Evolutionary conservation across 2,113 vertebrate genomes (phyloP).

Genomic region (Raja brachyura): DNA sequence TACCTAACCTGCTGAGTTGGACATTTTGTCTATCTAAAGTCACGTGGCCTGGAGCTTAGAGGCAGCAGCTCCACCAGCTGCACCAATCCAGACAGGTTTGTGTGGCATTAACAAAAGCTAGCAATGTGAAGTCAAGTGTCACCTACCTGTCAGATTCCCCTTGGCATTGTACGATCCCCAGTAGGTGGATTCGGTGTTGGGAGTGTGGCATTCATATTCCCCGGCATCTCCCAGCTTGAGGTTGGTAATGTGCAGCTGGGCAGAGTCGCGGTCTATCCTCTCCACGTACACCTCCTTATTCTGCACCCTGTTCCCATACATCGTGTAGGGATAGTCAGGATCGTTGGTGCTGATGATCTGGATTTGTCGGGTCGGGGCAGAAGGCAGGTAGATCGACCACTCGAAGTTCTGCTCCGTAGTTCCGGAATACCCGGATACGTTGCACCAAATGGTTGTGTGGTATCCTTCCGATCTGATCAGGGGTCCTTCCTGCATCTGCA

Average conservation of each 20-base stretch:
- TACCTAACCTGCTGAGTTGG: too few relatives aligned
- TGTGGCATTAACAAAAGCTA: not conserved
- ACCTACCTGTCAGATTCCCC: constrained; percentile 81
- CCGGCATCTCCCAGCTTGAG: constrained; percentile 74
- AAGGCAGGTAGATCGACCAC: constrained; percentile 85
- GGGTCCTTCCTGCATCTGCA: constrained; percentile 75
- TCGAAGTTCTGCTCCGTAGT: constrained; percentile 76
- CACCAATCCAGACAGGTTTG: too few relatives aligned
- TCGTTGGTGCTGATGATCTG: constrained; percentile 86
- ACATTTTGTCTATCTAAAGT: too few relatives aligned
- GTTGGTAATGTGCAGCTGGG: constrained; percentile 76
- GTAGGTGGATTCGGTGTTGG: constrained; percentile 65
- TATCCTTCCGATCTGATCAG: constrained; percentile 80
- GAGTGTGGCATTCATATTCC: constrained; percentile 68
- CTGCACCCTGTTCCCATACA: constrained; percentile 74
- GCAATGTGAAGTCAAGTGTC: not conserved
- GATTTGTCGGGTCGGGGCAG: constrained; percentile 71
- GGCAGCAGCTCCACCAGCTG: too few relatives aligned
- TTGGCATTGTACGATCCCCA: constrained; percentile 69
- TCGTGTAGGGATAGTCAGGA: constrained; percentile 76
- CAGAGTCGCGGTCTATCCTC: constrained; percentile 64
- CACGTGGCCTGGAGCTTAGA: too few relatives aligned
- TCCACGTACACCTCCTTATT: constrained; percentile 79
- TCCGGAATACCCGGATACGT: constrained; percentile 75
- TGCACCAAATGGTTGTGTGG: constrained; percentile 87